Evolutionary conservation across 2,113 vertebrate genomes (phyloP), one percentile per base, ranked within the genome.

Genomic region (Pteruthius melanotis): DNA sequence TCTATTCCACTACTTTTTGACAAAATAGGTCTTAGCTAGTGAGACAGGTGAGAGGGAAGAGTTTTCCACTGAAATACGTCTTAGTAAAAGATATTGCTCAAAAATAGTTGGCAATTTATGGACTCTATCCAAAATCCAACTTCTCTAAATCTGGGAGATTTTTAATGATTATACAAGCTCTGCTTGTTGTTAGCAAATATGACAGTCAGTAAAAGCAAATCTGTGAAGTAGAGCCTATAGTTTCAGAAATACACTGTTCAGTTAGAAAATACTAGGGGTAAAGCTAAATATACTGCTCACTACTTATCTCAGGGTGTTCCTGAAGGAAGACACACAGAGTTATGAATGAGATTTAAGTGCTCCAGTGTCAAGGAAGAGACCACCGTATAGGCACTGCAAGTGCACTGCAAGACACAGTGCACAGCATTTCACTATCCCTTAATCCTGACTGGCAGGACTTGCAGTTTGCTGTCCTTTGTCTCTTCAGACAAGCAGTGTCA

Each of bases 31-130:
- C 23, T 63, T 42, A 12, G 13, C 50, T 79, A n/a, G 20, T 28
- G 42, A 53, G 39, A 6, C 23, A 45, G 8, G 27, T 39, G 30
- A 54, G 50, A 70, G 0, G 0, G 22, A 10, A 45, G 15, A 72
- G 18, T 83, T 94, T 86, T 60, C 14, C 23, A 27, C 6, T 60
- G 42, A 28, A 65, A 26, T 54, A 23, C 5, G 13, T 77, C 21
- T 24, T 87, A 60, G 23, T 49, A 15, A 63, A 70, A 70, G 21
- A 22, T 52, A 6, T 42, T 92, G 42, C 35, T 52, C 47, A 64
- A 30, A 93, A 92, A 52, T 19, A 47, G 21, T 56, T 65, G 14
- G 12, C 21, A 77, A 40, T 83, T 52, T 57, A 28, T 66, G 14
- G 10, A 20, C 10, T 28, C 23, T 39, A 31, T 7, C 7, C 33